Conservation (phyloP, 2,113 vertebrate genomes). For the Lampris incognitus region DNA sequence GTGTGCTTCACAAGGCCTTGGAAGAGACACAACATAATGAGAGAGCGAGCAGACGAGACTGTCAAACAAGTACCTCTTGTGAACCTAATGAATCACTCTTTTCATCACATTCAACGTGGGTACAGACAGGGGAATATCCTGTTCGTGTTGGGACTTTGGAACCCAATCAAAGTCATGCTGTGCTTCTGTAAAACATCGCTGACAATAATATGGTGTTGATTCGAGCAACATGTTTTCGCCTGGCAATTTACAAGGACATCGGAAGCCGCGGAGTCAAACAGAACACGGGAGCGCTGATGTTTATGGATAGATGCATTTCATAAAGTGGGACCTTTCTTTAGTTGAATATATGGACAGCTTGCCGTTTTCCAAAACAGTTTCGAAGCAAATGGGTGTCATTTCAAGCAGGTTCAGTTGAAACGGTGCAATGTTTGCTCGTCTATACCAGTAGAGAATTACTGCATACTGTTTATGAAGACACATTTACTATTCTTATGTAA, state of each 20-base stretch:
- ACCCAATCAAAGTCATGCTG: background rate
- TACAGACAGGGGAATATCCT: constrained; percentile 4
- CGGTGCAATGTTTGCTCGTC: too few species aligned
- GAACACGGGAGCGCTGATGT: too few species aligned
- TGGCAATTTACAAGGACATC: background rate
- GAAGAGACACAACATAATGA: constrained; percentile 20
- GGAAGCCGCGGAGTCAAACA: too few species aligned
- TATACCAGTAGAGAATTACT: too few species aligned
- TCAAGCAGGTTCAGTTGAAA: too few species aligned
- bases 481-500: too few species aligned
- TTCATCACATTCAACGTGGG: background rate
- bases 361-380: too few species aligned
- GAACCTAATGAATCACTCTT: constrained; percentile 31
- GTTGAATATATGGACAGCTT: too few species aligned
- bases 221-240: background rate
- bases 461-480: too few species aligned
- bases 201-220: background rate
- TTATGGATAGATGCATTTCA: too few species aligned
- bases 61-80: background rate
- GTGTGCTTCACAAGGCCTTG: constrained; percentile 18
- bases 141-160: background rate
- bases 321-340: too few species aligned
- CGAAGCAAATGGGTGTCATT: too few species aligned
- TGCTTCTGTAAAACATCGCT: background rate
- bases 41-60: background rate